Evolutionary conservation across 2,113 vertebrate species (phyloP), one percentile per base, ranked within the genome.

Genomic region (Trachemys scripta): DNA sequence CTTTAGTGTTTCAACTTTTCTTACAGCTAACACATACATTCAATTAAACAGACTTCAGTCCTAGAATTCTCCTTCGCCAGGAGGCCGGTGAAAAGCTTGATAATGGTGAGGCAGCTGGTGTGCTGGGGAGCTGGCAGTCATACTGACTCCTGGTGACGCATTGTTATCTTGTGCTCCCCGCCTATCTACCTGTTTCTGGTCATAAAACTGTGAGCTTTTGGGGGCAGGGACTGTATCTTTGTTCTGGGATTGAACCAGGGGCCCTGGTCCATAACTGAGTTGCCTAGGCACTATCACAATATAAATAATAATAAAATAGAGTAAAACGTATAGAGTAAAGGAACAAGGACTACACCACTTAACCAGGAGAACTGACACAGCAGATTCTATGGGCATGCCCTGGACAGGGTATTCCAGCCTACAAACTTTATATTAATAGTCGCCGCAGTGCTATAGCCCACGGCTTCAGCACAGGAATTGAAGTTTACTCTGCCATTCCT

Each of bases 81-180:
- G 42, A 75, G 31, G 84, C 50, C 51, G 42, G 8, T 45, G 45
- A 51, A 87, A 87, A 8, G 7, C 2, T 6, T 45, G 42, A 14
- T 25, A 22, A 31, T 57, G 59, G 31, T 14, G 49, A 20, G 35
- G 12, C 38, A 75, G 62, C 35, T 38, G 42, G 35, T 38, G 6
- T 19, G 42, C 19, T 5, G 4, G 35, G 59, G 69, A 25, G 13
- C 62, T 27, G 62, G 17, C 51, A 35, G 51, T 45, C 31, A 51
- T 25, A 51, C 84, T 14, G 50, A 27, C 50, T 42, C 29, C 31
- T 13, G 7, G 69, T 25, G 10, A 1, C 6, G 35, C 51, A 35
- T 31, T 35, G 6, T 16, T 45, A 8, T 1, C 10, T 11, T 3
- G 0, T 38, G 6, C n/a, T 49, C 54, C 69, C 38, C 29, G 3